These are phyloP conservation scores for Rynchops niger DNA, from an alignment of 2,113 vertebrate genomes.

Conservation along the genomic window DNA sequence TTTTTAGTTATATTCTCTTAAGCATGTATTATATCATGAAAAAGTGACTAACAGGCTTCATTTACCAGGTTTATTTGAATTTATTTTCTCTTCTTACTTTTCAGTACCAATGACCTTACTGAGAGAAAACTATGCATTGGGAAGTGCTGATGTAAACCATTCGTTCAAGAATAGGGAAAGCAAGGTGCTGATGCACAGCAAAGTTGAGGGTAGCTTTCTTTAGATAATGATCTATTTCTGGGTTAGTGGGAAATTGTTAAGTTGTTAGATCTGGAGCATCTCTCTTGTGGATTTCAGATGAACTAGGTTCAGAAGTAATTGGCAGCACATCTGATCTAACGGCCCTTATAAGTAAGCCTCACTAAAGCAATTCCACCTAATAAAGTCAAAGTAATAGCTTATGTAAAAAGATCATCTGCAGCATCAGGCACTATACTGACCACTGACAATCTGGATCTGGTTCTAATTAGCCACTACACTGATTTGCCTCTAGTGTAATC, in stretches of 20 bases:
- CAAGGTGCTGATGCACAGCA: neutral
- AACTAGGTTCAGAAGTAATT: slow-evolving; percentile 22
- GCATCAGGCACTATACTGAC: neutral
- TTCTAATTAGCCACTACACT: neutral
- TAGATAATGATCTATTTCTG: slow-evolving; percentile 6
- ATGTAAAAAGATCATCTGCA: neutral
- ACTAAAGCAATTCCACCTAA: slow-evolving; percentile 2
- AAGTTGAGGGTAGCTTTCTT: neutral
- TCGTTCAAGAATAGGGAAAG: neutral
- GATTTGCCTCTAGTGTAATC: neutral
- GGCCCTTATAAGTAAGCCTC: neutral
- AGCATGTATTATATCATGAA: neutral
- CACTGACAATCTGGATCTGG: neutral
- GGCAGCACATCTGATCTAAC: slow-evolving; percentile 1
- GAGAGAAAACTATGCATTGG: neutral
- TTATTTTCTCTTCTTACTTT: neutral
- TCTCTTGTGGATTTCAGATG: neutral
- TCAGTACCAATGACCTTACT: neutral
- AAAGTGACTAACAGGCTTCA: neutral
- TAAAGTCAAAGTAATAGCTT: neutral
- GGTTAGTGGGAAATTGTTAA: neutral
- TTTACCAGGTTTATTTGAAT: neutral
- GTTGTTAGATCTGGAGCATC: neutral
- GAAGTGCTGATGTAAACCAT: slow-evolving; percentile 28
- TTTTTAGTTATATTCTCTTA: neutral